phyloP scores from a whole-genome alignment of 2,797 vertebrate genomes.

The Silurus lanzhouensis region DNA sequence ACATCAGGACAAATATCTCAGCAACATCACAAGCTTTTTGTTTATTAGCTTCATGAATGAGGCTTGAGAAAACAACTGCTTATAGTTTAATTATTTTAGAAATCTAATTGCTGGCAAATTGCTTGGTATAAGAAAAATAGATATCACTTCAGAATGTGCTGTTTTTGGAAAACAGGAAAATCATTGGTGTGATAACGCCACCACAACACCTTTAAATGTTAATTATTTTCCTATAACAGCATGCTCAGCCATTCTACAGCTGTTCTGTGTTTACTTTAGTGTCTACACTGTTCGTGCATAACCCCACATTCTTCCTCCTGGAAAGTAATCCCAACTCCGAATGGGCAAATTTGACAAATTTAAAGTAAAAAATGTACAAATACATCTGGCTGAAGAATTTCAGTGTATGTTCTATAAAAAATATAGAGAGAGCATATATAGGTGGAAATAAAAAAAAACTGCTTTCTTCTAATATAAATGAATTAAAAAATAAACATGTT shows the following conservation, averaged over 20 bases:
- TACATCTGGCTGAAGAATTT: neutral
- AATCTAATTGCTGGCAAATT: neutral
- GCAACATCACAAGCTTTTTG: neutral
- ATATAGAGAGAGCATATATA: neutral
- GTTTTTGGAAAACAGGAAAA: neutral
- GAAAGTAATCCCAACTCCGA: neutral
- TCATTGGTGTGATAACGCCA: neutral
- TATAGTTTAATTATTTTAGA: neutral
- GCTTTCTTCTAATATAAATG: neutral
- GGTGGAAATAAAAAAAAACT: neutral
- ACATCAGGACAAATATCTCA: neutral
- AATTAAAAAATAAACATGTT: neutral
- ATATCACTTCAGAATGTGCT: neutral
- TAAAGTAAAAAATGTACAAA: neutral
- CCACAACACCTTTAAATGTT: neutral
- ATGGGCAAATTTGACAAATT: neutral
- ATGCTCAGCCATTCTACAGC: neutral
- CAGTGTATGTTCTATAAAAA: neutral
- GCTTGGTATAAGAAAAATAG: neutral
- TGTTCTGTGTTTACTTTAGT: neutral
- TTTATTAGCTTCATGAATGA: constrained; percentile 1
- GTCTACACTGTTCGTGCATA: neutral
- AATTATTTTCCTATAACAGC: neutral
- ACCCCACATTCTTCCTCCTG: neutral
- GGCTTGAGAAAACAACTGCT: neutral